phyloP scores from a whole-genome alignment of 2,888 invertebrate genomes.

The Steinernema scapterisci region DNA sequence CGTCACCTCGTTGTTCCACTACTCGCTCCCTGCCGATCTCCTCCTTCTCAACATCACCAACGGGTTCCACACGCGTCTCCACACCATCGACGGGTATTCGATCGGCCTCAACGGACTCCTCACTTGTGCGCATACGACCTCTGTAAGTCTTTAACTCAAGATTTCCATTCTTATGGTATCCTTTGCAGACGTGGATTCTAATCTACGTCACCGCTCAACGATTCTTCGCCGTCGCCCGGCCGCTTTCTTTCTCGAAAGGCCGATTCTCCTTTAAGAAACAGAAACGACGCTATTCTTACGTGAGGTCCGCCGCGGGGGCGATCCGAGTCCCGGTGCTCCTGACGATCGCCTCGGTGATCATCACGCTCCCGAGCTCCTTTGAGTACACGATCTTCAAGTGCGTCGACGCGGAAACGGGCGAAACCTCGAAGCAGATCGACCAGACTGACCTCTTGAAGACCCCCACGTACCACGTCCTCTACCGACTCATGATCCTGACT shows the following conservation, averaged over 20 bases:
- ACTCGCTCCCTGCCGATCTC: constrained; percentile 47
- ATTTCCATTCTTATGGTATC: background rate
- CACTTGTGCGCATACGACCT: constrained; percentile 56
- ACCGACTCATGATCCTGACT: constrained; percentile 47
- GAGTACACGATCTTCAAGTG: constrained; percentile 42
- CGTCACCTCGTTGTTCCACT: constrained; percentile 48
- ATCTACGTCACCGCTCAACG: constrained; percentile 55
- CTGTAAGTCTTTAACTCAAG: constrained; percentile 40
- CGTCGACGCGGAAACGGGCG: background rate
- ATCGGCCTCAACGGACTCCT: constrained; percentile 47
- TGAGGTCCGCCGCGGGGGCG: constrained; percentile 41
- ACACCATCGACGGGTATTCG: constrained; percentile 37
- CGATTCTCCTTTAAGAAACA: constrained; percentile 16
- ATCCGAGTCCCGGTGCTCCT: constrained; percentile 51
- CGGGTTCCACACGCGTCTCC: constrained; percentile 6
- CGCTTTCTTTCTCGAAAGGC: constrained; percentile 39
- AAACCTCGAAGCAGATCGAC: constrained; percentile 39
- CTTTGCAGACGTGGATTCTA: constrained; percentile 57
- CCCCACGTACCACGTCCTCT: constrained; percentile 46
- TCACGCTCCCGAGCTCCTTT: constrained; percentile 53
- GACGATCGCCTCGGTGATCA: constrained; percentile 49
- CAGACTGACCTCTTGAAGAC: constrained; percentile 43
- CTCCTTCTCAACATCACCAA: constrained; percentile 22
- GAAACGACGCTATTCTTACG: constrained; percentile 16
- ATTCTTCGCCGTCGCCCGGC: constrained; percentile 55